Percentiles rank a stretch among this genome's conserved stretches.
Conservation (phyloP, 2,888 invertebrate genomes). For the Proisotoma minuta region DNA sequence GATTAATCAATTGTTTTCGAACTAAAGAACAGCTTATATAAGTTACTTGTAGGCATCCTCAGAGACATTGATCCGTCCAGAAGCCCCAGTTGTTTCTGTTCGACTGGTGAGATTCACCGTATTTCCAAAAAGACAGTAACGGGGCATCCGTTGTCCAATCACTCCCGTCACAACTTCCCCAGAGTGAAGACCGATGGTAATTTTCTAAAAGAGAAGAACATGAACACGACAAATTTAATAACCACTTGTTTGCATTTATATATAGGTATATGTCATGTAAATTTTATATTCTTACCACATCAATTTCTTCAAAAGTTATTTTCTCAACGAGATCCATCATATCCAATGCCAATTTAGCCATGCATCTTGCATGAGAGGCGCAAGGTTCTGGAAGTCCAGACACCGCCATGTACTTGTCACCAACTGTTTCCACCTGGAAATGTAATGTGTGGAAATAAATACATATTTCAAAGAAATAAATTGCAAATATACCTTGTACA, state of each 20-base stretch:
- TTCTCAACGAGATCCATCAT: constrained; percentile 92
- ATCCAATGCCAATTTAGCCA: constrained; percentile 81
- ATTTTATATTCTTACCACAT: constrained; percentile 63
- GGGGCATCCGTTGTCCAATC: constrained; percentile 88
- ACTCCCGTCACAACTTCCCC: constrained; percentile 93
- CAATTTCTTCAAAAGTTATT: constrained; percentile 78
- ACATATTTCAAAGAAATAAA: not conserved
- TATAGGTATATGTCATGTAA: not conserved
- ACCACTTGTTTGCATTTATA: too few species aligned
- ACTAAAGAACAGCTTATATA: not conserved
- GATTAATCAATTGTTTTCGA: not conserved
- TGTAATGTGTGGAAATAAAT: too few species aligned
- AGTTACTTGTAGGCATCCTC: constrained; percentile 82
- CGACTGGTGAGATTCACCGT: constrained; percentile 90
- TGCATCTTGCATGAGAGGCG: constrained; percentile 82
- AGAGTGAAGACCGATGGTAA: constrained; percentile 89
- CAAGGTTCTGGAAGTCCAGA: constrained; percentile 90
- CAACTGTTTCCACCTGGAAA: constrained; percentile 96
- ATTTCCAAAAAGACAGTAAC: constrained; percentile 89
- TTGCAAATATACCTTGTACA: constrained; percentile 71
- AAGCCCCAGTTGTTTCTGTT: constrained; percentile 85
- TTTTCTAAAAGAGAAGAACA: constrained; percentile 61
- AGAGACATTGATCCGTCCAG: constrained; percentile 84
- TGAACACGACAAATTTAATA: not conserved
- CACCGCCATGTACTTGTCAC: constrained; percentile 97